Evolutionary conservation across 2,888 invertebrate genomes (phyloP).

Genomic region (Rutpela maculata): DNA sequence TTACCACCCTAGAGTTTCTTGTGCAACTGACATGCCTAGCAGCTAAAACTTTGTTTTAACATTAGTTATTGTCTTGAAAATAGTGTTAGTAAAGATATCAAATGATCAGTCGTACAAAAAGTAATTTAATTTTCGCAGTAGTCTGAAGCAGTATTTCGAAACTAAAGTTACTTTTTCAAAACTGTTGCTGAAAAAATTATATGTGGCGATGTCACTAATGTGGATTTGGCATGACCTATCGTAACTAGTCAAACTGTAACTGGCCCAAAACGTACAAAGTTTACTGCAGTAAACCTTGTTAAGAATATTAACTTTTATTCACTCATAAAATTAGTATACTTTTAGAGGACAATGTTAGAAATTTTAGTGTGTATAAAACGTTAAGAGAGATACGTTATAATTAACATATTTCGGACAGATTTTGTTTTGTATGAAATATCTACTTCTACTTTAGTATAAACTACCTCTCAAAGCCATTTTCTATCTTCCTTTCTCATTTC

Average conservation of each 20-base stretch:
- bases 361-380: neutral
- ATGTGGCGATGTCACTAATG: too few relatives aligned
- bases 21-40: too few relatives aligned
- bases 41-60: too few relatives aligned
- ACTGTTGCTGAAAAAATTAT: too few relatives aligned
- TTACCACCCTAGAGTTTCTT: too few relatives aligned
- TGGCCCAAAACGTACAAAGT: neutral
- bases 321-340: neutral
- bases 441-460: conserved; percentile 23
- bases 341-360: neutral
- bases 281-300: neutral
- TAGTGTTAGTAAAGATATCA: too few relatives aligned
- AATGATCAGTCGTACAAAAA: too few relatives aligned
- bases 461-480: conserved; percentile 22
- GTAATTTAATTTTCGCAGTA: too few relatives aligned
- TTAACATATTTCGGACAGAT: neutral
- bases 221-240: neutral
- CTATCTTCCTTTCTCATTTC: conserved; percentile 23
- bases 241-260: neutral
- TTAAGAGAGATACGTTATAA: neutral
- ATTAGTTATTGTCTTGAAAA: too few relatives aligned
- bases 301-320: neutral
- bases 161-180: too few relatives aligned
- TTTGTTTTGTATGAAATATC: conserved; percentile 19
- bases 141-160: too few relatives aligned